These are phyloP conservation scores for Mus musculus DNA, from an alignment of 2,113 vertebrate species.

Conservation along the genomic window DNA sequence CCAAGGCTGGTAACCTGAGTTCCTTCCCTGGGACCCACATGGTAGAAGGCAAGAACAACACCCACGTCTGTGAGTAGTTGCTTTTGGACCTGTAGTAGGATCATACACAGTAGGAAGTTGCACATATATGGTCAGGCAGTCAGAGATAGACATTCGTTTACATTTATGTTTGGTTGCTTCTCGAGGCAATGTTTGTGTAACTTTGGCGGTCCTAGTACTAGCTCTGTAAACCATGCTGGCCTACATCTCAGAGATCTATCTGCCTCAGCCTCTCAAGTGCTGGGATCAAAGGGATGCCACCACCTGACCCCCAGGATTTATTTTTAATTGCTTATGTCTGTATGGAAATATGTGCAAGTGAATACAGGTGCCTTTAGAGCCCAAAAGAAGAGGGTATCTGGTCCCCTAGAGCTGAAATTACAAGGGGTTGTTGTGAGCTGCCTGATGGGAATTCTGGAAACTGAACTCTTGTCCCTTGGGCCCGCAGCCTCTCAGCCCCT, in stretches of 20 bases:
- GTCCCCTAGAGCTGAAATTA: not conserved
- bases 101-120: not conserved
- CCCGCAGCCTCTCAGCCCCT: not conserved
- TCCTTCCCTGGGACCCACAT: not conserved
- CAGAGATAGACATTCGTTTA: not conserved
- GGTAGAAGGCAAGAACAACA: not conserved
- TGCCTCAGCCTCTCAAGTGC: not conserved
- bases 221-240: not conserved
- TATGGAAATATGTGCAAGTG: not conserved
- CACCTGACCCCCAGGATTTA: not conserved
- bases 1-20: not conserved
- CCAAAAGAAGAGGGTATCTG: not conserved
- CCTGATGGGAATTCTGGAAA: not conserved
- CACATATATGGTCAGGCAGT: not conserved
- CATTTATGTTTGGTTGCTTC: not conserved
- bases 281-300: not conserved
- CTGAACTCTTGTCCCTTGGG: not conserved
- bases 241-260: not conserved
- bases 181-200: not conserved
- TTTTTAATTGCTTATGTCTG: not conserved
- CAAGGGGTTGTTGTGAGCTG: not conserved
- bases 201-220: not conserved
- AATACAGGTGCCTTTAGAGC: not conserved
- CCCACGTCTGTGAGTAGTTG: not conserved
- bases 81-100: too few species aligned